These are phyloP conservation scores for Cuculus canorus DNA, from an alignment of 2,797 vertebrate genomes.

Conservation along the genomic window DNA sequence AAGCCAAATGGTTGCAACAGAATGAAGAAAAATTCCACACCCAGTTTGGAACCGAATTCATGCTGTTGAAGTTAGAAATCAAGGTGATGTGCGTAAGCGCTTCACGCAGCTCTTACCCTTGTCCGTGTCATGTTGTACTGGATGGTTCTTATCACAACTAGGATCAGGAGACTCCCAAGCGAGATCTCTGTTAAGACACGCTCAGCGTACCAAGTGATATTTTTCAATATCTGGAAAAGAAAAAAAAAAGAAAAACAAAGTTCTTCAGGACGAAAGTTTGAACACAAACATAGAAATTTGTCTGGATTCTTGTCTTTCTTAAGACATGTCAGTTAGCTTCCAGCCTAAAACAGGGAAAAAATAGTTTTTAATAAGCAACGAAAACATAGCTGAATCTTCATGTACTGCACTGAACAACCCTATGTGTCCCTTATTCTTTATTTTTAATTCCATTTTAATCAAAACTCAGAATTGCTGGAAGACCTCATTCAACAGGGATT, in stretches of 20 bases:
- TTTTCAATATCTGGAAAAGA: conserved; percentile 88
- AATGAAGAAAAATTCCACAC: not conserved
- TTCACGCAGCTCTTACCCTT: conserved; percentile 79
- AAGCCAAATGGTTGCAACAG: not conserved
- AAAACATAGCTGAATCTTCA: not conserved
- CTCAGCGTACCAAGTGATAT: conserved; percentile 96
- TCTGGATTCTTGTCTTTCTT: not conserved
- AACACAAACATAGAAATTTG: not conserved
- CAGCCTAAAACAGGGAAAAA: not conserved
- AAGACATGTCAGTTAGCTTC: not conserved
- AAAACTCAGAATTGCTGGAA: not conserved
- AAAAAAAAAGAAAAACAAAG: not conserved
- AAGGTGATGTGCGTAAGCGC: rapidly evolving
- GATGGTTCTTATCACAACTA: conserved; percentile 97
- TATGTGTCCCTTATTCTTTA: not conserved
- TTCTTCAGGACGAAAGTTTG: not conserved
- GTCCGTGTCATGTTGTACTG: conserved; percentile 99
- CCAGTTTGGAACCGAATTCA: not conserved
- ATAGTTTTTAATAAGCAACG: not conserved
- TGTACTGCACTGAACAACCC: no score
- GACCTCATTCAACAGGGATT: not conserved
- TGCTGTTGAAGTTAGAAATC: not conserved
- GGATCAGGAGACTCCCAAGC: conserved; percentile 93
- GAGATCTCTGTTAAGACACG: conserved; percentile 96
- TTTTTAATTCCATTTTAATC: not conserved